Conservation (phyloP, 1,140 invertebrate species). For the Megalopta genalis region DNA sequence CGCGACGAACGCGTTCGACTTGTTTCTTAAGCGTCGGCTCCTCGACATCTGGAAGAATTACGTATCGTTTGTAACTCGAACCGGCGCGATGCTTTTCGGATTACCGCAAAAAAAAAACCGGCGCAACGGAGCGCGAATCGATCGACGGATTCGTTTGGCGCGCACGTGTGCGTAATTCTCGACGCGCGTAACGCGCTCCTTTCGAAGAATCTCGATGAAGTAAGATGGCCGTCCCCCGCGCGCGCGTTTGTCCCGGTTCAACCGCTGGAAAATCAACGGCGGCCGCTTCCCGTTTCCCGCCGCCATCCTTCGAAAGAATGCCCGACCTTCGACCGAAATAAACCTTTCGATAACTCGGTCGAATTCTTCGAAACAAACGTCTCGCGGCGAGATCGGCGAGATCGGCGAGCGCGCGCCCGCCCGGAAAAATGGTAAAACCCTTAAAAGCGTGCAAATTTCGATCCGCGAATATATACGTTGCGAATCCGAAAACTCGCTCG, state of each 20-base stretch:
- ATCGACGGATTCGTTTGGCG: constrained; percentile 54
- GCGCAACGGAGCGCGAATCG: constrained; percentile 25
- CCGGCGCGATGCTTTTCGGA: no score
- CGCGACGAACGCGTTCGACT: no score
- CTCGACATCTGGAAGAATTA: neutral
- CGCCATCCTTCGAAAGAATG: neutral
- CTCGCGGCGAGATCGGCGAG: no score
- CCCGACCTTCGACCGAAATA: neutral
- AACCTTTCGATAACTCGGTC: neutral
- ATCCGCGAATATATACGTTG: no score
- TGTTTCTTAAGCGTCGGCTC: no score
- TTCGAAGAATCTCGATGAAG: constrained; percentile 29
- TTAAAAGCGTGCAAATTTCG: no score
- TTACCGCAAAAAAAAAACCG: neutral
- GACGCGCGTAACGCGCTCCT: constrained; percentile 11
- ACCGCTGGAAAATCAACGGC: constrained; percentile 22
- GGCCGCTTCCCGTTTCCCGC: neutral
- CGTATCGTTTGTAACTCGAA: neutral
- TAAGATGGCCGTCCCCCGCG: neutral
- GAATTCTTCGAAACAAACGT: no score
- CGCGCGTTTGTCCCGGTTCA: neutral
- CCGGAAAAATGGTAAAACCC: no score
- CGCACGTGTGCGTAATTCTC: constrained; percentile 30
- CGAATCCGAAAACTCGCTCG: no score
- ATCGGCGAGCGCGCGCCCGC: no score